Conservation (phyloP, 2,797 vertebrate genomes). For the Myotis vivesi region DNA sequence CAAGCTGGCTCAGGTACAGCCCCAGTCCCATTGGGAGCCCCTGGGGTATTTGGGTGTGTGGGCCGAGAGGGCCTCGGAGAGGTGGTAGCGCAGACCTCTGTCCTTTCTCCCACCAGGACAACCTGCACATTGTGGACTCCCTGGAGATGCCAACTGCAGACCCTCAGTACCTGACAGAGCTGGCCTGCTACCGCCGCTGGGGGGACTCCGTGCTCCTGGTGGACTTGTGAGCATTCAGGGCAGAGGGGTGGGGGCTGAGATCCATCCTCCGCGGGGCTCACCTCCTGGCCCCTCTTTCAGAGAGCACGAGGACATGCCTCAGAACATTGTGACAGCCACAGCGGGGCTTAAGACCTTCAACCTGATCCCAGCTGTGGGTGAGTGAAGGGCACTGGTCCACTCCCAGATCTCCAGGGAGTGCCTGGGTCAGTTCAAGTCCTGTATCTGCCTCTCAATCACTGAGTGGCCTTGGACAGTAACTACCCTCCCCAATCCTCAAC, state of each 20-base stretch:
- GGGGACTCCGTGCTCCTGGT: constrained; percentile 90
- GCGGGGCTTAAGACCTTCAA: constrained; percentile 87
- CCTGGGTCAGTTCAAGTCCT: neutral
- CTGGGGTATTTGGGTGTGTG: neutral
- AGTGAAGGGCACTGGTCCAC: constrained; percentile 57
- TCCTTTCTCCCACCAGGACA: constrained; percentile 80
- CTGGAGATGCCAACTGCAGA: constrained; percentile 89
- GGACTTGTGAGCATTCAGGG: constrained; percentile 85
- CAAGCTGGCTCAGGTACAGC: constrained; percentile 91
- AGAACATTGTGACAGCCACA: constrained; percentile 87
- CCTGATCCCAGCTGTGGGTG: constrained; percentile 91
- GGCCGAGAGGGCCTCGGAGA: neutral
- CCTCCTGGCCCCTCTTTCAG: constrained; percentile 76
- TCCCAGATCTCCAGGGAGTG: neutral
- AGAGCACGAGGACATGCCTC: constrained; percentile 84
- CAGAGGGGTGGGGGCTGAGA: accelerated
- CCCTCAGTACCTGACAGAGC: constrained; percentile 88
- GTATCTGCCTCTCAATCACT: neutral
- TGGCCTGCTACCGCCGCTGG: constrained; percentile 87
- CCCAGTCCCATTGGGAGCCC: accelerated
- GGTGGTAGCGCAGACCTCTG: neutral
- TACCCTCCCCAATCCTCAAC: accelerated
- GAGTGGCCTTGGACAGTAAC: neutral
- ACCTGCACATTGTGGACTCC: constrained; percentile 89
- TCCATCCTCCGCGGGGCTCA: accelerated